Base-by-base conservation (phyloP, 2,888 invertebrate genomes). In the Trachelus tabidus region DNA sequence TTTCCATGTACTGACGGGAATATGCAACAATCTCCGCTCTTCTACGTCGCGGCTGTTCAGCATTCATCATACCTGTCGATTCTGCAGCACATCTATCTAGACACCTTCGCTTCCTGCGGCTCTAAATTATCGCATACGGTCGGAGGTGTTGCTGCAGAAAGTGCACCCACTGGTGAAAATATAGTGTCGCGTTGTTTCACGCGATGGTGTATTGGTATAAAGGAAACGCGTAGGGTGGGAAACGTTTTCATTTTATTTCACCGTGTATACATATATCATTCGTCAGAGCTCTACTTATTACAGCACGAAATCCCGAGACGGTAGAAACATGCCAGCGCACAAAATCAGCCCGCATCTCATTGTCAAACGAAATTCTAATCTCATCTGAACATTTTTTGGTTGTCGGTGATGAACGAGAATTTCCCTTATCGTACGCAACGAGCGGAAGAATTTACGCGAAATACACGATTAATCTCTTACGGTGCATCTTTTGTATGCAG, bases 41-140 rank as follows among this genome's bases (percentile, higher is more conserved):
- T 78, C 80, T 76, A 81, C 82, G 80, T 80, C 79, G 84, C 83
- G 83, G 85, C 83, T 85, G 85, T 87, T 85, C 86, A 88, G 85
- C 88, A 88, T 88, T 88, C 85, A 88, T 88, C 88, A 88, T 86
- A 88, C 82, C 87, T 87, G 87, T 88, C 88, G 88, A 88, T 88
- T 88, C 86, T 84, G 85, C 85, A 83, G 84, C 81, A 83, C 88
- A 84, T 88, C 87, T 87, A 88, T 88, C 87, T 84, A 85, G 87
- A 86, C 87, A 86, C 85, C 85, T 87, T 84, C 86, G 84, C 85
- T 85, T 85, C 81, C 86, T 82, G 85, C 74, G 82, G 80, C 86
- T 86, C 86, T 88, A 87, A 88, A 87, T 88, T 87, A 88, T 87
- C 87, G 85, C 86, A 85, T 83, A 84, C 84, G 84, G 82, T 80